Percentiles rank a stretch among this genome's conserved stretches.
Conservation (phyloP, 2,888 invertebrate species). For the Palloptera scutellata region DNA sequence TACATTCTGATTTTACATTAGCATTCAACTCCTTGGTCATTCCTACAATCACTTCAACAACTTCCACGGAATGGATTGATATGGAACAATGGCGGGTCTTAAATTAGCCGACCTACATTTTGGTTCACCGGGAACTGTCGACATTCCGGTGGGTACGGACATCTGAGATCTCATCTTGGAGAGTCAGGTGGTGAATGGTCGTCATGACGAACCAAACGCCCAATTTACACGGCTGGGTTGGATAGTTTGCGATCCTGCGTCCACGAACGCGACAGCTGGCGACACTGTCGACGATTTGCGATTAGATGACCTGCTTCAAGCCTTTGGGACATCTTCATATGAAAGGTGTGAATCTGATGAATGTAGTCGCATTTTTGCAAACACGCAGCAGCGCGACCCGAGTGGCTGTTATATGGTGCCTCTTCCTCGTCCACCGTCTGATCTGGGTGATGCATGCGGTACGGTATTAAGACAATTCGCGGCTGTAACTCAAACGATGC, state of each 20-base stretch:
- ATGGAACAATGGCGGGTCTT: neutral
- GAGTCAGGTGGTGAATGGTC: neutral
- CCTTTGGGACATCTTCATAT: neutral
- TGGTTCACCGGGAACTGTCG: slow-evolving; percentile 9
- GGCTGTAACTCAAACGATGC: neutral
- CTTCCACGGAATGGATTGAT: neutral
- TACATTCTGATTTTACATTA: neutral
- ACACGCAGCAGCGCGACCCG: neutral
- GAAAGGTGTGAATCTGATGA: neutral
- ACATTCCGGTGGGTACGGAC: slow-evolving; percentile 12
- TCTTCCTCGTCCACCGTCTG: neutral
- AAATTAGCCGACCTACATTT: slow-evolving; percentile 11
- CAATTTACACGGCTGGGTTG: slow-evolving; percentile 14
- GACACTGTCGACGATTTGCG: too few relatives aligned
- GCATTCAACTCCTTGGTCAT: slow-evolving; percentile 1
- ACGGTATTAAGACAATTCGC: slow-evolving; percentile 9
- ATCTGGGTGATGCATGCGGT: slow-evolving; percentile 11
- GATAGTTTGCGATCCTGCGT: slow-evolving; percentile 6
- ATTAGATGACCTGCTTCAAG: too few relatives aligned
- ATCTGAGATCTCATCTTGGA: slow-evolving; percentile 9
- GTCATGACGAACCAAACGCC: slow-evolving; percentile 5
- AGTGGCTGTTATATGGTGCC: slow-evolving; percentile 11
- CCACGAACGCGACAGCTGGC: neutral
- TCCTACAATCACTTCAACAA: neutral
- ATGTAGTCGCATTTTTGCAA: neutral